phyloP scores from a whole-genome alignment of 1,140 invertebrate species.

The Diorhabda sublineata region DNA sequence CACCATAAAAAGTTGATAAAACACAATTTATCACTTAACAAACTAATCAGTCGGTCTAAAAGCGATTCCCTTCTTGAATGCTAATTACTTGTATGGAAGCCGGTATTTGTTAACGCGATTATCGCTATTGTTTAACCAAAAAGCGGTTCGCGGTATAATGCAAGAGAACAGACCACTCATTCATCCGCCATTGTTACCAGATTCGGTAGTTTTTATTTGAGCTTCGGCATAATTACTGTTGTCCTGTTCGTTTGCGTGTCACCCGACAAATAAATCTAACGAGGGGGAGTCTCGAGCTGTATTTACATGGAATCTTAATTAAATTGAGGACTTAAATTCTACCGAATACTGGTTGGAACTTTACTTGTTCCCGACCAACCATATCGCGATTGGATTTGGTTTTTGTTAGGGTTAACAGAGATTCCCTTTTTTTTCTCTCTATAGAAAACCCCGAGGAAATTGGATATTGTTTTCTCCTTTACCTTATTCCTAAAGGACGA shows the following conservation, averaged over 20 bases:
- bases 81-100: conserved; percentile 7
- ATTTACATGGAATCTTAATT: conserved; percentile 20
- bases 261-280: conserved; percentile 20
- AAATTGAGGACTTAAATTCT: conserved; percentile 12
- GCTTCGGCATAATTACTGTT: conserved; percentile 15
- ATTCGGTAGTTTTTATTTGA: conserved; percentile 20
- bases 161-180: conserved; percentile 17
- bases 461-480: too few species aligned
- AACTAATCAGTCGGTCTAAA: too few species aligned
- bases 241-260: conserved; percentile 13
- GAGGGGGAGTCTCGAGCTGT: conserved; percentile 9
- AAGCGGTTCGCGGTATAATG: conserved; percentile 7
- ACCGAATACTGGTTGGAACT: background rate
- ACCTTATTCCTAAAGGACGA: too few species aligned
- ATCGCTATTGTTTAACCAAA: conserved; percentile 23
- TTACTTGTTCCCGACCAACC: background rate
- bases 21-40: too few species aligned
- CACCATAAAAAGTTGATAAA: too few species aligned
- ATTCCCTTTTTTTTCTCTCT: background rate
- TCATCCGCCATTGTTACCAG: conserved; percentile 15
- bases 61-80: background rate
- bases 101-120: conserved; percentile 25
- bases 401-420: background rate
- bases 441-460: too few species aligned
- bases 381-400: background rate